Base-by-base conservation (phyloP, 2,888 invertebrate genomes). In the Macroteleia sp. region DNA sequence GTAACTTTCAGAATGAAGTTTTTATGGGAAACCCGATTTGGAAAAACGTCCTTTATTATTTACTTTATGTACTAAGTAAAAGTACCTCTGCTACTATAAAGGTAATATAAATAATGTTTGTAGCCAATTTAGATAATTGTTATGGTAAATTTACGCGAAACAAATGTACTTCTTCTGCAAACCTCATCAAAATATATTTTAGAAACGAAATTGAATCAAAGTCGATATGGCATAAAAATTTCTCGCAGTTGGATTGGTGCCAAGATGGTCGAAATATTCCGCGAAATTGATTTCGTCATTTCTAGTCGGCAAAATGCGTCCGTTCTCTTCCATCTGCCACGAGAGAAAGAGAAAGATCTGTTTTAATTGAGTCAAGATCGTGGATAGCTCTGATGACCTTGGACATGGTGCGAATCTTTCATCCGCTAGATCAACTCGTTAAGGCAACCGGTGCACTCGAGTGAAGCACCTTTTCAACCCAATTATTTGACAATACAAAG, bases 401-500 rank as follows among this genome's bases (percentile, higher is more conserved):
- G 56, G 9, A 25, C 20, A 12, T 30, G 28, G 3, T 17, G 5
- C 6, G 22, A 14, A 9, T 48, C 17, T 20, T 20, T 1, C 16
- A 39, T 8, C 6, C 39, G 39, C 41, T 9, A 41, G 28, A 41
- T 56, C 56, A 41, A 28, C 56, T 56, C 20, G 20, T 52, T 56
- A 41, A 41, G 17, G 41, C 19, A 41, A 28, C 14, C 56, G 41
- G 1, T 41, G n/a, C 30, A 16, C 56, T 28, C 32, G 17, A 41
- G 16, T 12, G 2, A 41, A 56, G 41, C 25, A 17, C 8, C 41
- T 39, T 56, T 56, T 25, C 25, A 28, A 19, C 3, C 28, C 41
- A 56, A 41, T 41, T 28, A 56, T 32, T 57, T 14, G n/a, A 6
- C 6, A 42, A 9, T 17, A 57, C 57, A 57, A 57, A 30, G 42